Percentiles rank a stretch among this genome's conserved stretches.
Conservation (phyloP, 1,140 invertebrate species). For the Ptiloglossa arizonensis region DNA sequence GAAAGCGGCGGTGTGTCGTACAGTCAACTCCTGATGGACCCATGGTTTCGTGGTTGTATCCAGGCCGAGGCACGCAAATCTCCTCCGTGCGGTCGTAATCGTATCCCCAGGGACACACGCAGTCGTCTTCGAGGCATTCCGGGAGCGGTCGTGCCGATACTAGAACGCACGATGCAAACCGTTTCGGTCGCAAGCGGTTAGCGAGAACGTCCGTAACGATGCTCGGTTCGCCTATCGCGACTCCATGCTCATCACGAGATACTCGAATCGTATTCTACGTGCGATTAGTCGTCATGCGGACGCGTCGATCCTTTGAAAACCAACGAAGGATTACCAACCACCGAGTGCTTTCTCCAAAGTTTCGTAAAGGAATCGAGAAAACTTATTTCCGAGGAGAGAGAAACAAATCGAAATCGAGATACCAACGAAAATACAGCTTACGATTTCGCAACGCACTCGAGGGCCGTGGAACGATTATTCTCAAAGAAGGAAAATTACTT, state of each 20-base stretch:
- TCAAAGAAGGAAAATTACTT: too few relatives aligned
- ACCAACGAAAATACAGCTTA: too few relatives aligned
- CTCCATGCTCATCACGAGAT: neutral
- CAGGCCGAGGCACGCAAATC: slow-evolving; percentile 76
- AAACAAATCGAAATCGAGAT: too few relatives aligned
- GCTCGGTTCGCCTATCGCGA: slow-evolving; percentile 3
- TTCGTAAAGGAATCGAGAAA: too few relatives aligned
- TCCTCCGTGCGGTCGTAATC: slow-evolving; percentile 74
- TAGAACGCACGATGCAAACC: slow-evolving; percentile 75
- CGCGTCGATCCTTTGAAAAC: neutral
- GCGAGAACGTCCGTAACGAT: slow-evolving; percentile 36
- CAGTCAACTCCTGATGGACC: slow-evolving; percentile 80
- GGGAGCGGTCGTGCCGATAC: slow-evolving; percentile 78
- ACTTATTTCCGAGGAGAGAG: too few relatives aligned
- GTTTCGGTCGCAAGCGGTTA: slow-evolving; percentile 54
- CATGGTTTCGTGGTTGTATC: slow-evolving; percentile 77
- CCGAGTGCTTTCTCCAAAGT: too few relatives aligned
- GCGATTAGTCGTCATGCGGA: slow-evolving; percentile 38
- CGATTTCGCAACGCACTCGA: too few relatives aligned
- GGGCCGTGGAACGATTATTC: too few relatives aligned
- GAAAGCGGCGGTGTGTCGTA: slow-evolving; percentile 75
- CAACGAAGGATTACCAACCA: too few relatives aligned
- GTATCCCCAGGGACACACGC: slow-evolving; percentile 81
- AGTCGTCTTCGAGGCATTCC: slow-evolving; percentile 80
- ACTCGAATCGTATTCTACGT: slow-evolving; percentile 30